Evolutionary conservation across 2,888 invertebrate genomes (phyloP).

Genomic region (Cerastis rubricosa): DNA sequence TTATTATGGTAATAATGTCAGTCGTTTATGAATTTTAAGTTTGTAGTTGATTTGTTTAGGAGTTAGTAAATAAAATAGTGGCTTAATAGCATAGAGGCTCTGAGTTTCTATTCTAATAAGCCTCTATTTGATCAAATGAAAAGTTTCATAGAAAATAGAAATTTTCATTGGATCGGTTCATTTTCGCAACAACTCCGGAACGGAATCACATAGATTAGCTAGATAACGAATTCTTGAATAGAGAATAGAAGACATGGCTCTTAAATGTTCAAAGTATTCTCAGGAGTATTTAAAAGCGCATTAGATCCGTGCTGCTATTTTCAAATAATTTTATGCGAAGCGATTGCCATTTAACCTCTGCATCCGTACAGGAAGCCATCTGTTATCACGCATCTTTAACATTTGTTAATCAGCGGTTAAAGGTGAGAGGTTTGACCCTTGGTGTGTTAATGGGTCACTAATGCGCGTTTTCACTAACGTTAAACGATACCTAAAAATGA

Average conservation of each 20-base stretch:
- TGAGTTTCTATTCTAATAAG: no score
- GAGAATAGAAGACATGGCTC: not conserved
- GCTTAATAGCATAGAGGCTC: not conserved
- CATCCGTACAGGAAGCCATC: conserved; percentile 36
- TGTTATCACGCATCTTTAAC: conserved; percentile 8
- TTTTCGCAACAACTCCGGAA: not conserved
- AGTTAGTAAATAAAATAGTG: not conserved
- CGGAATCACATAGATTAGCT: not conserved
- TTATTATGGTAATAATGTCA: not conserved
- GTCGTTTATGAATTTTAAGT: not conserved
- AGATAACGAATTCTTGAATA: not conserved
- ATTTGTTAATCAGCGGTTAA: conserved; percentile 16
- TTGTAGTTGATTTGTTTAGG: not conserved
- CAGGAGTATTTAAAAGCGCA: not conserved
- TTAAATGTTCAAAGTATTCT: not conserved
- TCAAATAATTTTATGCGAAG: conserved; percentile 3
- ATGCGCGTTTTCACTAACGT: no score
- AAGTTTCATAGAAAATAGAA: no score
- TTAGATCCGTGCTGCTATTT: not conserved
- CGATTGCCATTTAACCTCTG: conserved; percentile 22
- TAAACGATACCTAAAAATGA: no score
- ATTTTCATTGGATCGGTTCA: not conserved
- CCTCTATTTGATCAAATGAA: no score
- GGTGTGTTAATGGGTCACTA: not conserved
- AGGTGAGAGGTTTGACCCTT: conserved; percentile 28